Evolutionary conservation across 2,113 vertebrate species (phyloP).

Genomic region (Leptobrachium ailaonicum): DNA sequence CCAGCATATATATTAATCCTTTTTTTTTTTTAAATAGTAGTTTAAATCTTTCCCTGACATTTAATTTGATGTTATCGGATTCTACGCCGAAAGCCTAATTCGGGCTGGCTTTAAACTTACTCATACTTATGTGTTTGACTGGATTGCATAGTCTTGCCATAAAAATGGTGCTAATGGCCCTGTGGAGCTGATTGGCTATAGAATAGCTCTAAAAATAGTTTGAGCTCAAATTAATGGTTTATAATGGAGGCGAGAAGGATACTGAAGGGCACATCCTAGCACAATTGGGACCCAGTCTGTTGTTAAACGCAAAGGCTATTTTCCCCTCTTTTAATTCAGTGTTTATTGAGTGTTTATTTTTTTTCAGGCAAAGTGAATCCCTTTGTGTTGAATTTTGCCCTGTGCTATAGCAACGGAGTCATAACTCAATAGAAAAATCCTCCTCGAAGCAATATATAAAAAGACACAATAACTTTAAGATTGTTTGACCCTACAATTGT

Average conservation of each 20-base stretch:
- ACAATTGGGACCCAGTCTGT: background rate
- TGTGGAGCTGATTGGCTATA: background rate
- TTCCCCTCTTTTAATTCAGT: too few species aligned
- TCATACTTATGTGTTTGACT: background rate
- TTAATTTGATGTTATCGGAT: slow-evolving; percentile 25
- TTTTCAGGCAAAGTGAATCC: too few species aligned
- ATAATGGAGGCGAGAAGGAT: background rate
- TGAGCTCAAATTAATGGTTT: background rate
- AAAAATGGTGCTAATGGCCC: background rate
- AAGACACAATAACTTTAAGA: too few species aligned
- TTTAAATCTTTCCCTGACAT: slow-evolving; percentile 37
- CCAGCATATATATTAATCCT: slow-evolving; percentile 3
- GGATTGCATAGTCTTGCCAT: background rate
- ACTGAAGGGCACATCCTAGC: background rate
- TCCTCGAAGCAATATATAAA: too few species aligned
- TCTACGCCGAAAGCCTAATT: background rate
- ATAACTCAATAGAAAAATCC: too few species aligned
- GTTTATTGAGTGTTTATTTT: too few species aligned
- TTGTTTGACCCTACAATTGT: too few species aligned
- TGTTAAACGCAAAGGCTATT: too few species aligned
- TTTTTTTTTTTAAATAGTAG: slow-evolving; percentile 26
- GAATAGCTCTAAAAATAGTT: background rate
- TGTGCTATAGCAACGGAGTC: too few species aligned
- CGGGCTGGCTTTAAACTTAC: slow-evolving; percentile 1
- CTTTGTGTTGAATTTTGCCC: too few species aligned